phyloP scores from a whole-genome alignment of 1,140 invertebrate genomes.

The Aleiodes sp. region DNA sequence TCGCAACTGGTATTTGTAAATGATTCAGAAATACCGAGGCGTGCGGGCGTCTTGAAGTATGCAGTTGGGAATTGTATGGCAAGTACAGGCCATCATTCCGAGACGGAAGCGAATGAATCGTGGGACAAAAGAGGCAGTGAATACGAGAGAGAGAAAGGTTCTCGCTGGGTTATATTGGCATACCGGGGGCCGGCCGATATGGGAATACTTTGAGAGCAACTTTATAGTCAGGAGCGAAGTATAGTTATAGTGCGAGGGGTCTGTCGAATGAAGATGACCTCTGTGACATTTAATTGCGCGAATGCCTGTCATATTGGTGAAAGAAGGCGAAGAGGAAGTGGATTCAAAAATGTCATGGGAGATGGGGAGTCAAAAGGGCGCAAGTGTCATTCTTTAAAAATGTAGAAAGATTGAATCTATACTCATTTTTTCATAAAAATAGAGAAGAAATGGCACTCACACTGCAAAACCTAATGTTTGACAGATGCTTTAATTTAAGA shows the following conservation, averaged over 20 bases:
- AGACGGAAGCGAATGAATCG: too few species aligned
- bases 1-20: constrained; percentile 41
- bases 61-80: constrained; percentile 42
- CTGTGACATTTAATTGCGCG: constrained; percentile 10
- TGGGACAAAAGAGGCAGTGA: constrained; percentile 23
- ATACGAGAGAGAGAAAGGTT: constrained; percentile 43
- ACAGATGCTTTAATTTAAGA: too few species aligned
- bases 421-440: too few species aligned
- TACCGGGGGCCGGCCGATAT: constrained; percentile 58
- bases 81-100: too few species aligned
- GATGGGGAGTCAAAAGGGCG: too few species aligned
- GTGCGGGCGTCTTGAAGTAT: constrained; percentile 57
- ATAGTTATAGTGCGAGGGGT: background rate
- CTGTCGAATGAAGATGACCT: constrained; percentile 12
- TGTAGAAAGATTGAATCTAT: too few species aligned
- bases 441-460: too few species aligned
- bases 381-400: too few species aligned
- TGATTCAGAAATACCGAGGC: constrained; percentile 57
- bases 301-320: constrained; percentile 4
- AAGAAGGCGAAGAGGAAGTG: background rate
- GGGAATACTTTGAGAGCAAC: constrained; percentile 61
- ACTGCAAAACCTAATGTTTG: too few species aligned
- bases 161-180: constrained; percentile 59
- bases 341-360: background rate
- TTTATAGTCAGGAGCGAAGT: constrained; percentile 28